Conservation (phyloP, 2,113 vertebrate species). For the Larimichthys crocea region DNA sequence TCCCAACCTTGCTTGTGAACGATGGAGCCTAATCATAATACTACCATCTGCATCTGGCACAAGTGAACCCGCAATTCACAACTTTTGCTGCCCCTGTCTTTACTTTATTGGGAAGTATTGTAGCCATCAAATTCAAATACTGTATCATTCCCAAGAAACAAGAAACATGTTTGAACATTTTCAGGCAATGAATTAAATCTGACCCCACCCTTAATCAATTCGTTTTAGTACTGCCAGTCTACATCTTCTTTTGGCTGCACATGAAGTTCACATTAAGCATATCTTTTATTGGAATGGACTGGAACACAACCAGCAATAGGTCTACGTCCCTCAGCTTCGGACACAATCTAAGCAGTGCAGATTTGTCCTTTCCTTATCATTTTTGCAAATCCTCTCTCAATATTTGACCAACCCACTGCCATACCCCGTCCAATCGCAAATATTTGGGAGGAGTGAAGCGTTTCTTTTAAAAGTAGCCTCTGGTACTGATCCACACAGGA, state of each 20-base stretch:
- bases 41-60: too few species aligned
- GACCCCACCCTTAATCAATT: not conserved
- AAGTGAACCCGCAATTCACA: too few species aligned
- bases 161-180: too few species aligned
- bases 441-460: slow-evolving; percentile 9
- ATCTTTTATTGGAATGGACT: not conserved
- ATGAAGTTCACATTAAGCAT: not conserved
- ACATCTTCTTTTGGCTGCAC: not conserved
- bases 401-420: not conserved
- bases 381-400: not conserved
- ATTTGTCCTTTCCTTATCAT: slow-evolving; percentile 2
- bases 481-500: not conserved
- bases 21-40: too few species aligned
- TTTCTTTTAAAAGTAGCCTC: slow-evolving; percentile 30
- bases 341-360: slow-evolving; percentile 1
- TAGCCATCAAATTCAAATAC: too few species aligned
- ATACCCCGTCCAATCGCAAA: not conserved
- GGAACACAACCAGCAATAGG: not conserved
- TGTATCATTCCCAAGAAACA: too few species aligned
- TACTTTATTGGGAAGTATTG: too few species aligned
- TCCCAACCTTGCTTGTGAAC: too few species aligned
- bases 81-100: too few species aligned
- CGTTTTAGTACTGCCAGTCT: not conserved
- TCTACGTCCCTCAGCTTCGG: not conserved
- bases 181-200: not conserved